Evolutionary conservation across 2,113 vertebrate species (phyloP).

Genomic region (Malurus cyaneus): DNA sequence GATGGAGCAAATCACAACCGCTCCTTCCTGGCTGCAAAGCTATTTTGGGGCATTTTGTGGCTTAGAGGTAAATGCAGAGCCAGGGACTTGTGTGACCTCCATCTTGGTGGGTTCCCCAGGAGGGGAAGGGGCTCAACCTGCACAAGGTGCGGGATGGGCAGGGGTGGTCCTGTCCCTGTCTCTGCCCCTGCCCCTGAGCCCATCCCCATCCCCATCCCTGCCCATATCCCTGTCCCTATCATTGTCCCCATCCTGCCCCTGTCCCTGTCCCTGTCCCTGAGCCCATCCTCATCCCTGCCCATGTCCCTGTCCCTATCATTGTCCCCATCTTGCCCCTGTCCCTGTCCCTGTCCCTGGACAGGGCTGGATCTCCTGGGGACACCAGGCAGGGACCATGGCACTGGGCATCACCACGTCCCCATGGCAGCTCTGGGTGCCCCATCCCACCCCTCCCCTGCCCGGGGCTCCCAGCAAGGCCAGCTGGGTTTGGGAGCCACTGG

Average conservation of each 20-base stretch:
- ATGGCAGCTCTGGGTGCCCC: background rate
- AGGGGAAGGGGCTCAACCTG: background rate
- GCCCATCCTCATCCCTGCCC: background rate
- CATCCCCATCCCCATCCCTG: too few relatives aligned
- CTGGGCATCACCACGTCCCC: fast-evolving
- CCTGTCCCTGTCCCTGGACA: background rate
- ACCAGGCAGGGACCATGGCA: fast-evolving
- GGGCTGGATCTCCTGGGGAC: background rate
- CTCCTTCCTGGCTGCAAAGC: background rate
- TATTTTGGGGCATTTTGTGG: background rate
- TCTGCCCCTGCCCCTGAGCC: background rate
- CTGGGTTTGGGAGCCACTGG: background rate
- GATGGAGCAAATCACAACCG: background rate
- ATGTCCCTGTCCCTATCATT: too few relatives aligned
- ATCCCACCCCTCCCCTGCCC: background rate
- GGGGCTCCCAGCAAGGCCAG: background rate
- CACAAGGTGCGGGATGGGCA: fast-evolving
- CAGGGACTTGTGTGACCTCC: fast-evolving
- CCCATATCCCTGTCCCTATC: background rate
- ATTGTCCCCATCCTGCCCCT: too few relatives aligned
- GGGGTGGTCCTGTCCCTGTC: background rate
- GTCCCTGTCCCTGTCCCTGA: background rate
- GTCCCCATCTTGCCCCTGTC: too few relatives aligned
- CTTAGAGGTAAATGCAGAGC: background rate
- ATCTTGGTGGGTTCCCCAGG: fast-evolving